phyloP scores from a whole-genome alignment of 2,113 vertebrate genomes.

The Pantherophis guttatus region DNA sequence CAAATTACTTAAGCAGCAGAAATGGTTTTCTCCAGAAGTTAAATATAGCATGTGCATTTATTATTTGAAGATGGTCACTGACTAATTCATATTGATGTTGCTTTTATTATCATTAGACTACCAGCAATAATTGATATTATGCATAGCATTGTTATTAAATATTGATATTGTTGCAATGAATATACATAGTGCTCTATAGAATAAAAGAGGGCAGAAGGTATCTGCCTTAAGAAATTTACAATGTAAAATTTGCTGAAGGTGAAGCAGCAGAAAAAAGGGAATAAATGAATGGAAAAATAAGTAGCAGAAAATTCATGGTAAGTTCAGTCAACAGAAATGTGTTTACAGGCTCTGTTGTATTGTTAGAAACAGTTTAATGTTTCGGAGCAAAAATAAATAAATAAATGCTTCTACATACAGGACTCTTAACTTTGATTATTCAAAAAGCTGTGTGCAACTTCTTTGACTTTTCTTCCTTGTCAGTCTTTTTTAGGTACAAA shows the following conservation, averaged over 20 bases:
- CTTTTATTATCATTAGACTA: background rate
- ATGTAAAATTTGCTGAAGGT: background rate
- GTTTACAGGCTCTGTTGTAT: background rate
- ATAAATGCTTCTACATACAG: background rate
- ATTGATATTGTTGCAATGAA: no score
- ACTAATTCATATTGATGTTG: background rate
- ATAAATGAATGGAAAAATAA: background rate
- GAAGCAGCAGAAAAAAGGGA: background rate
- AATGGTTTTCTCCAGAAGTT: slow-evolving; percentile 31
- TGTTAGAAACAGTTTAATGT: background rate
- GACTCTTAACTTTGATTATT: background rate
- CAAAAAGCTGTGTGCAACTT: background rate
- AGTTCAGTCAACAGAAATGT: background rate
- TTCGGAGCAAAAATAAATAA: background rate
- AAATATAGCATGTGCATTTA: slow-evolving; percentile 39
- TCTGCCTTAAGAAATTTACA: background rate
- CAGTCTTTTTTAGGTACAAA: background rate
- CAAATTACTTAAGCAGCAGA: slow-evolving; percentile 44
- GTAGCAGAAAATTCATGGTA: background rate
- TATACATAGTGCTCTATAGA: background rate
- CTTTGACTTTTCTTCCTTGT: background rate
- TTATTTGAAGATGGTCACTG: slow-evolving; percentile 7
- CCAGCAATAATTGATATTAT: no score
- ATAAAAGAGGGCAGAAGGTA: background rate
- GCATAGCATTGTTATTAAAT: no score